A percentile compares a stretch with the other conserved stretches of the same genome.
Evolutionary conservation across 2,888 invertebrate species (phyloP).

Genomic region (Oeneis ivallda): DNA sequence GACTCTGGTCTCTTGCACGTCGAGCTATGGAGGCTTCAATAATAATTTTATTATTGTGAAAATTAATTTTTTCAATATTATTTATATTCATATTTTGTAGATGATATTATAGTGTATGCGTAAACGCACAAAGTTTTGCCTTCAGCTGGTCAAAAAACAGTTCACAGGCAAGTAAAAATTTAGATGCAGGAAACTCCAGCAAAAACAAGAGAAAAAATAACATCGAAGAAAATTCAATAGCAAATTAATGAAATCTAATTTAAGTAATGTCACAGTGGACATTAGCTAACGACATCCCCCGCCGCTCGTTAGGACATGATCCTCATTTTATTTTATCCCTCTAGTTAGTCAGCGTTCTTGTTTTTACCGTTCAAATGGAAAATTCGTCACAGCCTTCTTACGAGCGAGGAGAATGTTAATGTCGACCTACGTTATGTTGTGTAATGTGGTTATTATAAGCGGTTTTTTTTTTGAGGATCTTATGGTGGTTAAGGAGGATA

Average conservation of each 20-base stretch:
- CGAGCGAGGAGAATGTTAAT: constrained; percentile 28
- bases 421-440: constrained; percentile 23
- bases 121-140: too few relatives aligned
- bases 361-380: constrained; percentile 43
- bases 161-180: neutral
- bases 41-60: too few relatives aligned
- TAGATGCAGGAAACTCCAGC: neutral
- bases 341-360: constrained; percentile 58
- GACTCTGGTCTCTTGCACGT: too few relatives aligned
- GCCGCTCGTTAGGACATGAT: constrained; percentile 66
- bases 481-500: neutral
- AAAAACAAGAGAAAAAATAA: neutral
- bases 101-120: too few relatives aligned
- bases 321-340: constrained; percentile 71
- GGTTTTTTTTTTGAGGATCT: neutral
- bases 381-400: constrained; percentile 23
- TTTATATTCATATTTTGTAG: too few relatives aligned
- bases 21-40: too few relatives aligned
- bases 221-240: constrained; percentile 7
- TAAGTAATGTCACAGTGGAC: constrained; percentile 66
- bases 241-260: constrained; percentile 47
- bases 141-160: neutral
- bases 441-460: constrained; percentile 9
- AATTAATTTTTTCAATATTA: too few relatives aligned
- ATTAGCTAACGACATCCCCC: constrained; percentile 72